Base-by-base conservation (phyloP, 2,888 invertebrate genomes). In the Eupeodes latifasciatus region DNA sequence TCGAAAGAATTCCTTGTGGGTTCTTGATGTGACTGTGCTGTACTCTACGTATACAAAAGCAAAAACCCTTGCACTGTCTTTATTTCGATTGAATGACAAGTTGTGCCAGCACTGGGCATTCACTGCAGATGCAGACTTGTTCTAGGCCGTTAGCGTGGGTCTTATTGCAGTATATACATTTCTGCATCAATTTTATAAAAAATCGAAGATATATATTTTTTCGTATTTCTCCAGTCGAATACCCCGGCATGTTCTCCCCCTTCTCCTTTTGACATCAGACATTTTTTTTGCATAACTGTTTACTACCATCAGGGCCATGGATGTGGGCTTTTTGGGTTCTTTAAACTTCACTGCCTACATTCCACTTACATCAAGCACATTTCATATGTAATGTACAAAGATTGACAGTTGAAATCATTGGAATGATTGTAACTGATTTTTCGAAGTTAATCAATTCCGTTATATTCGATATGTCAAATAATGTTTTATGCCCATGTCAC, bases 211-310 rank as follows among this genome's bases (percentile, higher is more conserved):
- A 12, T 5, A 2, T 27, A 57, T 14, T 3, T 47, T 59, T 10
- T 59, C 5, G 9, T 5, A 10, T 34, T 40, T 53, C 27, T 27
- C 12, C 11, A 7, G n/a, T 4, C 27, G 4, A 14, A 12, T 16
- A 1, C 11, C 12, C 44, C n/a, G 12, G 27, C 49, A 27, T 27
- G 27, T 27, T 27, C 2, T 19, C 7, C 12, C 53, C n/a, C 9
- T 19, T 36, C 14, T n/a, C 55, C 16, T 40, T 71, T 67, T 71
- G 36, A 51, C 16, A 40, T 40, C 40, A 47, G 84, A 72, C 59
- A 78, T 72, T 84, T 87, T 87, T 84, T 87, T 87, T 84, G 76
- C 84, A 87, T 87, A 87, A 87, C 87, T 80, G 84, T 87, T 80
- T 67, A 72, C 79, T 74, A 76, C 76, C 79, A 76, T 72, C 79